A percentile compares a stretch with the other conserved stretches of the same genome.
These are phyloP conservation scores for Phodopus roborovskii DNA, from an alignment of 2,113 vertebrate genomes.

Conservation along the genomic window DNA sequence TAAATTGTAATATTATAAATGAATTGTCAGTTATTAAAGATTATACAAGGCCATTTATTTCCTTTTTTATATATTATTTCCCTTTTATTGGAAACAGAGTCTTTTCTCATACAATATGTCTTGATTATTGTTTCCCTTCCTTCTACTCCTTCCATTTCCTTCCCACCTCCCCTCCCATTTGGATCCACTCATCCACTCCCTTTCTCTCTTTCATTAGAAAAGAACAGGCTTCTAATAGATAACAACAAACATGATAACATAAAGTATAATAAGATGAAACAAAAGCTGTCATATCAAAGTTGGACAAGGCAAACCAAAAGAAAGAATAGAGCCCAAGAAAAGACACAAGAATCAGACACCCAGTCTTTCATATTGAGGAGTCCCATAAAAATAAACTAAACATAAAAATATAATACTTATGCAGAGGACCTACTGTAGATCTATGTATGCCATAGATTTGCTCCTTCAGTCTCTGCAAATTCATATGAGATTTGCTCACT, in stretches of 20 bases:
- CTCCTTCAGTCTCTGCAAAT: not conserved
- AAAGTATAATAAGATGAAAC: not conserved
- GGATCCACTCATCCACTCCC: not conserved
- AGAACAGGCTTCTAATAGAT: not conserved
- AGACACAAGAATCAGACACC: not conserved
- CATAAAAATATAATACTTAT: not conserved
- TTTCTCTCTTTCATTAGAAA: not conserved
- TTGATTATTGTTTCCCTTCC: not conserved
- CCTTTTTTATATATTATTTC: not conserved
- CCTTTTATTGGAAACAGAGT: not conserved
- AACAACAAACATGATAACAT: not conserved
- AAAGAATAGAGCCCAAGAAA: not conserved
- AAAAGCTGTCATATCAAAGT: not conserved
- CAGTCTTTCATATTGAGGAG: not conserved
- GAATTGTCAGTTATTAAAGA: not conserved
- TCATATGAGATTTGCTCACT: not conserved
- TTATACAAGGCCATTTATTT: not conserved
- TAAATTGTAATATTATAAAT: conserved; percentile 14
- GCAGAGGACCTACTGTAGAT: not conserved
- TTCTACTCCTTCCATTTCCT: not conserved
- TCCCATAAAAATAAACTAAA: not conserved
- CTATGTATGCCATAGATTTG: not conserved
- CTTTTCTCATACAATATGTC: not conserved
- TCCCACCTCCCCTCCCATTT: too few species aligned
- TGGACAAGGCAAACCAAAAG: not conserved